Conservation (phyloP, 2,797 vertebrate genomes). For the Paramormyrops hopkinsi region DNA sequence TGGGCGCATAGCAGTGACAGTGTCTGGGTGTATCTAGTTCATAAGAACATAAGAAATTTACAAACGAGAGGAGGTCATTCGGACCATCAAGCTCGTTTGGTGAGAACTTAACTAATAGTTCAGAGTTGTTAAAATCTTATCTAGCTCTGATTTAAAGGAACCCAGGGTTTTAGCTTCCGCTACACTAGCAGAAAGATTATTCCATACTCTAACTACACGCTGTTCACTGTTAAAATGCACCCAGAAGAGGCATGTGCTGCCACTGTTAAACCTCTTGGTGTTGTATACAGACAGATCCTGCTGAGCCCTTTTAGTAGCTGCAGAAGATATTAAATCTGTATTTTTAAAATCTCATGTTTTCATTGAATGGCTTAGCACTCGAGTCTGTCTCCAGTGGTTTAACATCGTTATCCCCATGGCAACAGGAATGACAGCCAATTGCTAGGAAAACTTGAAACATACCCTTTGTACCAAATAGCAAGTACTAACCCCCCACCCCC, state of each 20-base stretch:
- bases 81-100: no score
- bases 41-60: no score
- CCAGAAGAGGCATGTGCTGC: neutral
- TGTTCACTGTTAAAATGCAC: neutral
- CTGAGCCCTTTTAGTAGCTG: neutral
- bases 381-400: neutral
- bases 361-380: neutral
- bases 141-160: no score
- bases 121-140: no score
- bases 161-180: no score
- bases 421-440: constrained; percentile 12
- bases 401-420: neutral
- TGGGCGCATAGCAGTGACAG: neutral
- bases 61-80: no score
- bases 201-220: no score
- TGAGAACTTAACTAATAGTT: no score
- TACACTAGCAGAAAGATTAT: no score
- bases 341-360: neutral
- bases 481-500: neutral
- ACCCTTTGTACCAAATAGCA: constrained; percentile 15
- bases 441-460: neutral
- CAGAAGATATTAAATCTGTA: neutral
- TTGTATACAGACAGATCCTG: neutral
- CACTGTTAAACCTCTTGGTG: neutral
- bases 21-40: neutral